A percentile compares a stretch with the other conserved stretches of the same genome.
Conservation (phyloP, 2,888 invertebrate genomes). For the Globia sparganii region DNA sequence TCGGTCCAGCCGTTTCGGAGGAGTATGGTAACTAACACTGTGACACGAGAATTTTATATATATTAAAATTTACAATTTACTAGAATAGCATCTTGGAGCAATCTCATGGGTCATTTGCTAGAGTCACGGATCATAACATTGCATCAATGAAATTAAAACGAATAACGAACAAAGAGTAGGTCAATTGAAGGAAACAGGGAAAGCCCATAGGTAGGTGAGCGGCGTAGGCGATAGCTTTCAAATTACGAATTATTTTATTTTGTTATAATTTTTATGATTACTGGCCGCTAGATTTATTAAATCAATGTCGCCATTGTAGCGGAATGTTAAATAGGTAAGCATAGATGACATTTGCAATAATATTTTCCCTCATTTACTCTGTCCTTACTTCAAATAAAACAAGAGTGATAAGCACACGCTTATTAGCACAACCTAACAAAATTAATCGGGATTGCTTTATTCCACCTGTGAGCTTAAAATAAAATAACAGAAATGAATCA, state of each 20-base stretch:
- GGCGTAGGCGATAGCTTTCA: background rate
- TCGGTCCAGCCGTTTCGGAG: no score
- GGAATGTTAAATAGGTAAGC: background rate
- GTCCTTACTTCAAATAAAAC: background rate
- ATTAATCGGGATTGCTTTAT: background rate
- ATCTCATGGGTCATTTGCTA: no score
- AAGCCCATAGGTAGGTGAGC: no score
- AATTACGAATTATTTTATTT: background rate
- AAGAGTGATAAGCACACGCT: background rate
- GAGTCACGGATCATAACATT: background rate
- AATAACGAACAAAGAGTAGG: background rate
- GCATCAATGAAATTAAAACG: background rate
- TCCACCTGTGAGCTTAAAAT: slow-evolving; percentile 22
- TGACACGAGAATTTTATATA: no score
- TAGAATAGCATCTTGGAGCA: background rate
- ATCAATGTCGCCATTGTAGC: no score
- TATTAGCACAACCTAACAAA: background rate
- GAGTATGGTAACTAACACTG: no score
- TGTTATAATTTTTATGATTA: background rate
- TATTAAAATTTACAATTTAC: background rate
- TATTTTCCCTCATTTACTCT: background rate
- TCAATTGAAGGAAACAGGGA: background rate
- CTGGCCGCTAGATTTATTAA: background rate
- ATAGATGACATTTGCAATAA: background rate
- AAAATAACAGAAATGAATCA: slow-evolving; percentile 25